A percentile compares a stretch with the other conserved stretches of the same genome.
phyloP scores from a whole-genome alignment of 2,888 invertebrate species.

The Meganola albula region DNA sequence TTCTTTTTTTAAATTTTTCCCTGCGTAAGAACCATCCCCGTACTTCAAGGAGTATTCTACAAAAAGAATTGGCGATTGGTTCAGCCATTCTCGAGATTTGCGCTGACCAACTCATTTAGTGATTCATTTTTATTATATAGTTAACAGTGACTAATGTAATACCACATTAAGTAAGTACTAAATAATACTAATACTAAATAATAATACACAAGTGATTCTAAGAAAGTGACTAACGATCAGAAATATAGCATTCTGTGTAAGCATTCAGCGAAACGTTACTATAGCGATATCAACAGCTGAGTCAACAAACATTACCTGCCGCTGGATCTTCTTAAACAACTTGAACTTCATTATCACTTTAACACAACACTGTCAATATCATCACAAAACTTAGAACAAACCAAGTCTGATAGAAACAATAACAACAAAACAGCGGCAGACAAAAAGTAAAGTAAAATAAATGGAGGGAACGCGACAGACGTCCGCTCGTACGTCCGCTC shows the following conservation, averaged over 20 bases:
- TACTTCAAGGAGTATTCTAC: too few species aligned
- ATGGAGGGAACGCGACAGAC: conserved; percentile 19
- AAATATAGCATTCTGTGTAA: conserved; percentile 13
- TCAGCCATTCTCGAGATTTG: too few species aligned
- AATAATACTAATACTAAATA: neutral
- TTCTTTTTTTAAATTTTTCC: too few species aligned
- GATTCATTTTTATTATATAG: too few species aligned
- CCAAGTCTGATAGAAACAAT: conserved; percentile 22
- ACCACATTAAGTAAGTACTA: too few species aligned
- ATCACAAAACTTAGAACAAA: conserved; percentile 35
- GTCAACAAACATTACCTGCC: conserved; percentile 50
- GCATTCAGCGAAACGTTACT: conserved; percentile 12
- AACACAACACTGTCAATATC: conserved; percentile 34
- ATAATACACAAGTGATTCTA: neutral
- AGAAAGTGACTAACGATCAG: too few species aligned
- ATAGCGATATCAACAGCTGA: conserved; percentile 28
- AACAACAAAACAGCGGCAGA: conserved; percentile 20
- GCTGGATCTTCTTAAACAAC: conserved; percentile 61
- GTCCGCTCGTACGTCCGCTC: conserved; percentile 33
- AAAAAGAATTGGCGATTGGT: too few species aligned
- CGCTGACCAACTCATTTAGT: too few species aligned
- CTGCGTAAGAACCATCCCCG: too few species aligned
- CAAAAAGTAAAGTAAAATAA: conserved; percentile 32
- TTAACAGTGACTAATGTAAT: too few species aligned
- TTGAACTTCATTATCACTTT: conserved; percentile 56